Percentiles rank a stretch among this genome's conserved stretches.
These are phyloP conservation scores for Dione vanillae DNA, from an alignment of 2,888 invertebrate genomes.

Conservation along the genomic window DNA sequence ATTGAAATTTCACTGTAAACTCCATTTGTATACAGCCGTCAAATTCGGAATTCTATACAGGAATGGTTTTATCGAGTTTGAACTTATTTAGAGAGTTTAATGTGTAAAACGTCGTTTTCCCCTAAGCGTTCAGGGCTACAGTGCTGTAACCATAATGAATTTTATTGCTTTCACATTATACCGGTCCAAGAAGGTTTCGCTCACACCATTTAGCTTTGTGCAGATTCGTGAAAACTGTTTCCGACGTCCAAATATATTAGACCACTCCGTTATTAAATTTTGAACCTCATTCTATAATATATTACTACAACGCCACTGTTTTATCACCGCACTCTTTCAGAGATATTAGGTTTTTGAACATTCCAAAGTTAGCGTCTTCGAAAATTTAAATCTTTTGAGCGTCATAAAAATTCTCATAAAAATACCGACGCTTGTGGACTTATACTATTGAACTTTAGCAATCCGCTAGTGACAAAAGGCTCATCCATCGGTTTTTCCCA, in stretches of 20 bases:
- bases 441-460: slow-evolving; percentile 31
- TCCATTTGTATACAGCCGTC: slow-evolving; percentile 56
- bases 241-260: slow-evolving; percentile 45
- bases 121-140: slow-evolving; percentile 61
- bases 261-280: slow-evolving; percentile 47
- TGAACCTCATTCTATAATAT: slow-evolving; percentile 43
- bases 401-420: slow-evolving; percentile 45
- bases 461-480: slow-evolving; percentile 28
- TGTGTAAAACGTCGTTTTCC: slow-evolving; percentile 68
- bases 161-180: slow-evolving; percentile 67
- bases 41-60: slow-evolving; percentile 59
- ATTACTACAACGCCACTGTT: slow-evolving; percentile 44
- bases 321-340: slow-evolving; percentile 43
- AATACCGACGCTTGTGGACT: slow-evolving; percentile 33
- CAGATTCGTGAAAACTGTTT: slow-evolving; percentile 43
- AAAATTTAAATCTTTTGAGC: slow-evolving; percentile 41
- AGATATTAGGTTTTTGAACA: slow-evolving; percentile 46
- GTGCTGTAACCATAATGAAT: slow-evolving; percentile 68
- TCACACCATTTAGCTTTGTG: slow-evolving; percentile 58
- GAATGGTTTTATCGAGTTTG: slow-evolving; percentile 70
- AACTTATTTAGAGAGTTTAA: slow-evolving; percentile 73
- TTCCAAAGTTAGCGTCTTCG: slow-evolving; percentile 37
- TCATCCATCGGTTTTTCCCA: slow-evolving; percentile 16
- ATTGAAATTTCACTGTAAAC: slow-evolving; percentile 37
- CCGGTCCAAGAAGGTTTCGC: slow-evolving; percentile 55